Evolutionary conservation across 2,797 vertebrate genomes (phyloP).

Genomic region (Macrochelys suwanniensis): DNA sequence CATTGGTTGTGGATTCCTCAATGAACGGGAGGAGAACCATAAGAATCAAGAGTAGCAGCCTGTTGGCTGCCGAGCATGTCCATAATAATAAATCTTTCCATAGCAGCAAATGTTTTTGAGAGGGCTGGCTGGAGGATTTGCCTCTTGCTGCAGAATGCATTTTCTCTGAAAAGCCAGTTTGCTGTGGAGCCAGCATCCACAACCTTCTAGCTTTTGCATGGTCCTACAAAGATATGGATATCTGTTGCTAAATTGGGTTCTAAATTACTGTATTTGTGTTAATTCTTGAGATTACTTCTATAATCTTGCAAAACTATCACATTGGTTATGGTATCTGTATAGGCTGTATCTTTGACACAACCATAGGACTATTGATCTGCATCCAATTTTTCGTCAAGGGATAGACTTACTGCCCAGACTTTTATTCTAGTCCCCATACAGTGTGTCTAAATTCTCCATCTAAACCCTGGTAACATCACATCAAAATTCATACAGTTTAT

Average conservation of each 20-base stretch:
- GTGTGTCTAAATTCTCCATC: not conserved
- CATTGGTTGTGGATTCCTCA: not conserved
- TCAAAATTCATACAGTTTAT: conserved; percentile 2
- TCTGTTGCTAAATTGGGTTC: not conserved
- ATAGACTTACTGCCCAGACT: not conserved
- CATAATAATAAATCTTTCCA: not conserved
- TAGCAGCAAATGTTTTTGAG: not conserved
- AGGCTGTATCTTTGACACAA: not conserved
- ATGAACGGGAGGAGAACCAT: not conserved
- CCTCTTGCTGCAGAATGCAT: not conserved
- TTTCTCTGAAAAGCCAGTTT: not conserved
- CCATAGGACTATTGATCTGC: not conserved
- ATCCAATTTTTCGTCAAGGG: not conserved
- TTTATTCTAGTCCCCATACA: not conserved
- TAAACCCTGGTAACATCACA: not conserved
- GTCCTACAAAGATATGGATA: not conserved
- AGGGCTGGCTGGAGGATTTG: not conserved
- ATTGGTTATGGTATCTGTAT: not conserved
- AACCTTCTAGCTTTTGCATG: not conserved
- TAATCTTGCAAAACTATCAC: not conserved
- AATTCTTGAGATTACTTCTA: not conserved
- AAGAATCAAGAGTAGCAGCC: not conserved
- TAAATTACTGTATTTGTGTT: not conserved
- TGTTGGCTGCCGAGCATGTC: not conserved
- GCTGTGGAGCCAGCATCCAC: not conserved